Evolutionary conservation across 1,140 invertebrate genomes (phyloP), one percentile per base, ranked within the genome.

Genomic region (Drosophila cardini): DNA sequence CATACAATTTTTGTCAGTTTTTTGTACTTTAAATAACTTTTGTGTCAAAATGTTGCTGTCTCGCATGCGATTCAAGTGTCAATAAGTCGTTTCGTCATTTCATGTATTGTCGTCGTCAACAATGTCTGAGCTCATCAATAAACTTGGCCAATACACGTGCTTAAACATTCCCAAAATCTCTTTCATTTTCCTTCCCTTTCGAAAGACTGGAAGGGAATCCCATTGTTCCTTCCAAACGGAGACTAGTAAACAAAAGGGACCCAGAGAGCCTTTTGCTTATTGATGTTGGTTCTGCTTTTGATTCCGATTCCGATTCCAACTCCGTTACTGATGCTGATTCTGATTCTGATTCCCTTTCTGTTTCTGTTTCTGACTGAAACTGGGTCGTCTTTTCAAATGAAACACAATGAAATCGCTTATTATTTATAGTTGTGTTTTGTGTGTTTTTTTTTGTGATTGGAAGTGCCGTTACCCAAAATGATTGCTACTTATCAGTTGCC

Each of bases 401-500:
- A 86, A 86, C 67, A 86, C 78, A 86, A 85, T 72, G 72, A 53
- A 38, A 55, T 38, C 40, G 62, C 43, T 65, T 85, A 85, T 85
- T 85, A 85, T 85, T 85, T 81, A 85, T 85, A 72, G 75, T 78
- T 74, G 57, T 72, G 68, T 64, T 76, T 80, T 83, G 80, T 79
- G 38, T 40, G n/a, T 13, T 4, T 26, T 26, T 67, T 48, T 18
- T 9, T 18, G 13, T n/a, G n/a, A n/a, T 18, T 38, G 46, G 32
- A 10, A 61, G n/a, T 32, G 34, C 43, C 55, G 38, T 30, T 21
- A 34, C n/a, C 26, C 30, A 5, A 69, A 56, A 48, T 70, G 75
- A 83, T 45, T 63, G 45, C 58, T 76, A 68, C 65, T 76, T 83
- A 76, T 79, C 75, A 71, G 58, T 58, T 38, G 34, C 18, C 53